Base-by-base conservation (phyloP, 1,140 invertebrate species). In the Hetaerina americana region DNA sequence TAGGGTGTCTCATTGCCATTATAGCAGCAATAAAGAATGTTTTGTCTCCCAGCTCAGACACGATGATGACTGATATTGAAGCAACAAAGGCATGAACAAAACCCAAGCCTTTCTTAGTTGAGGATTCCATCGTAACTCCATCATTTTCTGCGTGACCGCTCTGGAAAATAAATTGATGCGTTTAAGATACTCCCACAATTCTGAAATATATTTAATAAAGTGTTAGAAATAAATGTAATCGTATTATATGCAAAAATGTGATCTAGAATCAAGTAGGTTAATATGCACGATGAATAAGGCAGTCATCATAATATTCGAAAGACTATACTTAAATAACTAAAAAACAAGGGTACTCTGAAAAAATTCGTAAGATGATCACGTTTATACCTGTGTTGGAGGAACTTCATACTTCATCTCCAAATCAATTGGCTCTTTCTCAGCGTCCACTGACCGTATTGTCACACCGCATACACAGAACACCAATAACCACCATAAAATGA, bases 11-110 rank as follows among this genome's bases (percentile, higher is more conserved):
- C 96, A 99, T 99, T 1, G 97, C 95, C 95, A 99, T 97, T 74
- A 99, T 99, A 76, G 97, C 96, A 57, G 97, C 96, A 77, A 99
- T 99, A 82, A 99, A 99, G 83, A 99, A 99, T n/a, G 97, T 99
- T 83, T 99, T 99, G 83, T 99, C 97, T 0, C 96, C 97, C 28
- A 99, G 83, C 84, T 99, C 97, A 5, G 96, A 98, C 10, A 99
- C 95, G 68, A 99, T 86, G 75, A 99, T 99, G 28, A 99, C 93
- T 29, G 94, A 97, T 72, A 99, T 83, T 0, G 96, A 92, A 66
- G 96, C 95, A 66, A 98, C 78, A 80, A 99, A 98, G 3, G 92
- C 97, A 84, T 98, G 94, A 76, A 95, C 83, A 82, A 99, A 98
- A 69, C 91, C 93, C 26, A 87, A 76, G 77, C 84, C 29, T 2